Evolutionary conservation across 2,113 vertebrate genomes (phyloP), one percentile per base, ranked within the genome.

Genomic region (Callopanchax toddi): DNA sequence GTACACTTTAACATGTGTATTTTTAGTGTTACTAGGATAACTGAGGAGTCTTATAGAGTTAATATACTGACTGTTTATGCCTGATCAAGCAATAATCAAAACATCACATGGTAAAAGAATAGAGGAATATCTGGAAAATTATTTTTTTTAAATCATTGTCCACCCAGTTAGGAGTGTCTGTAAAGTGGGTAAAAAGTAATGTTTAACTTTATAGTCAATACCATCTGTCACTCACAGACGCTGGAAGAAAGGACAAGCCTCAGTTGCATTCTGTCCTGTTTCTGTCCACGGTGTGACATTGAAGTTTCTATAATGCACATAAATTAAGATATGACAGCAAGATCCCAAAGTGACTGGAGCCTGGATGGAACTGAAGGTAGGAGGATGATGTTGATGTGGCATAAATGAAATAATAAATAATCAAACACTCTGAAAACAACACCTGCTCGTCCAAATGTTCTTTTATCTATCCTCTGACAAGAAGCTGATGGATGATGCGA

Each of bases 41-140:
- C 62, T 77, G 39, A 25, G 15, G 39, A 51, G 48, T 44, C 25
- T 67, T 48, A 76, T 6, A 34, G 62, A 52, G 40, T 67, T 58
- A 51, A 66, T 50, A 77, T 40, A 46, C 52, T 67, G 49, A 51
- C 61, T 70, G n/a, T 68, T 26, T 58, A 42, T 55, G 78, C 68
- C 81, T 86, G 55, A 72, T 74, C n/a, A 78, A 89, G 87, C 75
- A 87, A 83, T 86, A 77, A 77, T 57, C 20, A 36, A 43, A 59
- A 71, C 58, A 46, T 18, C 2, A 62, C 22, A 63, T 22, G 53
- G 22, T 10, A 43, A 45, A 54, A 65, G 12, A 17, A 45, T 18
- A 36, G 2, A 43, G 48, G 3, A 52, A 46, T 25, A 40, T 42
- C 18, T 46, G 22, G 18, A 49, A 43, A 49, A 12, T 61, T 62